phyloP scores from a whole-genome alignment of 2,113 vertebrate species.

The Lycaon pictus region DNA sequence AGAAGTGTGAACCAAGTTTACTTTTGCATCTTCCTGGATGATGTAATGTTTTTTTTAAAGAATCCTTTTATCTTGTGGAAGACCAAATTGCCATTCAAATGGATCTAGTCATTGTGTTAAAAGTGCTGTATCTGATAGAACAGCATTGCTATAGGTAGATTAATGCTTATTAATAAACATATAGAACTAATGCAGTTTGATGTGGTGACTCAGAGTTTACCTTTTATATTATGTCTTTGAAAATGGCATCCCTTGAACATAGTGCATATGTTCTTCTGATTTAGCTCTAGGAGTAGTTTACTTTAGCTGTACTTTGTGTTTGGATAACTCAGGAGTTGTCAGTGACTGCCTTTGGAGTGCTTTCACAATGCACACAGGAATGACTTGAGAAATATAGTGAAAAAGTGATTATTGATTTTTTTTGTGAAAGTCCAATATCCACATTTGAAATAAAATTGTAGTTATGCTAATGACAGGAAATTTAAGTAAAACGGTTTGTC shows the following conservation, averaged over 20 bases:
- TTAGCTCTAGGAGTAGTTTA: not conserved
- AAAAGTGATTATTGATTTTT: not conserved
- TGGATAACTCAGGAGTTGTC: not conserved
- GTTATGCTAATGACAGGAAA: not conserved
- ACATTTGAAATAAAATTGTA: slow-evolving; percentile 7
- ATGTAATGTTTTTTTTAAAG: not conserved
- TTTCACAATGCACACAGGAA: not conserved
- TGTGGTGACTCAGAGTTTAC: not conserved
- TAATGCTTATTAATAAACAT: not conserved
- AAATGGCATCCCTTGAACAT: not conserved
- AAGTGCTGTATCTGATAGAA: not conserved
- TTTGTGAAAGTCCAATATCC: not conserved
- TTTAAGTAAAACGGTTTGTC: not conserved
- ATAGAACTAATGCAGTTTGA: not conserved
- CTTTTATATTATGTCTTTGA: not conserved
- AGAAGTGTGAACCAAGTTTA: not conserved
- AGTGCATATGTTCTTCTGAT: not conserved
- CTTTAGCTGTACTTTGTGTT: not conserved
- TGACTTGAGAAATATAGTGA: not conserved
- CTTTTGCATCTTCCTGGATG: not conserved
- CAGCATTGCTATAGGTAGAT: not conserved
- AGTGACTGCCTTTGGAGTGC: not conserved
- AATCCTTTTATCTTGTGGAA: not conserved
- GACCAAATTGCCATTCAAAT: not conserved
- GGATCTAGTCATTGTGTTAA: not conserved